phyloP scores from a whole-genome alignment of 2,888 invertebrate genomes.

The Drosophila buzzatii region DNA sequence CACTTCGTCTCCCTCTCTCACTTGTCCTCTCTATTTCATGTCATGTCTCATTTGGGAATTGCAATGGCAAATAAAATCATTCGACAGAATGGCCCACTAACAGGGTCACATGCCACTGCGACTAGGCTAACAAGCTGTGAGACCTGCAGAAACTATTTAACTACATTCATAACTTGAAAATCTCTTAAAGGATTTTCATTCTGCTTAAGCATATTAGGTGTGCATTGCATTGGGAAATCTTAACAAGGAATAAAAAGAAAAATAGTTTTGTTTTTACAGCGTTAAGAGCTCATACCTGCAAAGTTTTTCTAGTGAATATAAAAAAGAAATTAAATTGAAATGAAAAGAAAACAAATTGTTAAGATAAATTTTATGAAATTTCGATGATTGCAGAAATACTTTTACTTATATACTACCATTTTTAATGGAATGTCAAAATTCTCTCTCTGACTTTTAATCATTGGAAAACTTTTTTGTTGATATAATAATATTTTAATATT shows the following conservation, averaged over 20 bases:
- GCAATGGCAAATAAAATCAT: slow-evolving; percentile 32
- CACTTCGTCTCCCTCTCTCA: not conserved
- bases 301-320: not conserved
- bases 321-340: not conserved
- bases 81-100: slow-evolving; percentile 31
- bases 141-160: slow-evolving; percentile 2
- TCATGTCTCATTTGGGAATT: slow-evolving; percentile 48
- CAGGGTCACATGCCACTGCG: slow-evolving; percentile 7
- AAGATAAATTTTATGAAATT: not conserved
- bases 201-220: not conserved
- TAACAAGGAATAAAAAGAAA: not conserved
- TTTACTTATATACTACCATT: not conserved
- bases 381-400: not conserved
- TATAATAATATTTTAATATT: no score
- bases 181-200: slow-evolving; percentile 9
- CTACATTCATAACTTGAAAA: slow-evolving; percentile 7
- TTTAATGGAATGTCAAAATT: no score
- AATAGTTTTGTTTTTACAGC: not conserved
- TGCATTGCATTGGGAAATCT: not conserved
- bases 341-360: not conserved
- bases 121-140: slow-evolving; percentile 3
- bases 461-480: no score
- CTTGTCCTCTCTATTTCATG: slow-evolving; percentile 1
- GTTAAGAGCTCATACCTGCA: no score
- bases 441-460: not conserved